Conservation (phyloP, 2,888 invertebrate species). For the Diplolepis rosae region DNA sequence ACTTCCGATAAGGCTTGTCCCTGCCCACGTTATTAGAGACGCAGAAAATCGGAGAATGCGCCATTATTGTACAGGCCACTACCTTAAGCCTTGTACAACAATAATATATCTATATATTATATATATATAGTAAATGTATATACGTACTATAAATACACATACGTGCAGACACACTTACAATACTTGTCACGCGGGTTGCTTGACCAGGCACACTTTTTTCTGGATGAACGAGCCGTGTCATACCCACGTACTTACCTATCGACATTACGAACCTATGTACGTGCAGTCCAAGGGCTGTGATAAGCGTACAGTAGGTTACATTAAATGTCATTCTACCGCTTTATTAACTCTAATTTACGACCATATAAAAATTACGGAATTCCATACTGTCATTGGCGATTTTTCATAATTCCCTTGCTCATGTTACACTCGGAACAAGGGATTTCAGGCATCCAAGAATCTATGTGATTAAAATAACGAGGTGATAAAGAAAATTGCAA, state of each 20-base stretch:
- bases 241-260: constrained; percentile 40
- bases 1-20: constrained; percentile 50
- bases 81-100: constrained; percentile 39
- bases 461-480: no score
- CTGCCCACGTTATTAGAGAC: constrained; percentile 61
- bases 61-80: constrained; percentile 61
- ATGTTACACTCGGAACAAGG: no score
- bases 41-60: constrained; percentile 64
- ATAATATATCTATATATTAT: constrained; percentile 7
- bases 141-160: background rate
- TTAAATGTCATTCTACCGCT: background rate
- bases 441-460: no score
- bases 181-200: constrained; percentile 43
- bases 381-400: background rate
- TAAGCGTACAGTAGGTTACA: constrained; percentile 1
- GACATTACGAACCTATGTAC: constrained; percentile 41
- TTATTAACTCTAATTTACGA: background rate
- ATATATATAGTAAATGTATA: background rate
- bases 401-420: no score
- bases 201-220: constrained; percentile 45
- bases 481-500: no score
- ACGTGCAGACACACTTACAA: constrained; percentile 14
- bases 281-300: constrained; percentile 15
- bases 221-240: constrained; percentile 44
- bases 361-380: background rate